phyloP scores from a whole-genome alignment of 1,140 invertebrate species.

The Tetranychus cinnabarinus region DNA sequence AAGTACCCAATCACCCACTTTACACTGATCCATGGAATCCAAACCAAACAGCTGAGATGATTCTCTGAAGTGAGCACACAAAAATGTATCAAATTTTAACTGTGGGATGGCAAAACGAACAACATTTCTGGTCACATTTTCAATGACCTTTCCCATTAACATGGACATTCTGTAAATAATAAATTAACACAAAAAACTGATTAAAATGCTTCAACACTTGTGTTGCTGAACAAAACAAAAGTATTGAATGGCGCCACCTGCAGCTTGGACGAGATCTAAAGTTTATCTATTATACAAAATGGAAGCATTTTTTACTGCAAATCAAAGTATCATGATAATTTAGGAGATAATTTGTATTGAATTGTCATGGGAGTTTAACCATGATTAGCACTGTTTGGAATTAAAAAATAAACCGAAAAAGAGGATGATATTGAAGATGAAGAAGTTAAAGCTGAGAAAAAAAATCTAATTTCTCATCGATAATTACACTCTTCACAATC shows the following conservation, averaged over 20 bases:
- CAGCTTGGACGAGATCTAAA: too few relatives aligned
- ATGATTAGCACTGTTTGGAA: too few relatives aligned
- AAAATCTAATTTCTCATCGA: neutral
- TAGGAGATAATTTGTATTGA: too few relatives aligned
- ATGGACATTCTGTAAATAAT: too few relatives aligned
- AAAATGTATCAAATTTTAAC: constrained; percentile 6
- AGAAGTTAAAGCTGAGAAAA: neutral
- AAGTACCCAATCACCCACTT: constrained; percentile 9
- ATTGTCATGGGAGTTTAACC: too few relatives aligned
- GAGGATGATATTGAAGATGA: neutral
- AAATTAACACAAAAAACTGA: too few relatives aligned
- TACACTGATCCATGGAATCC: constrained; percentile 1
- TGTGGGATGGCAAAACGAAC: constrained; percentile 4
- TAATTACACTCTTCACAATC: neutral
- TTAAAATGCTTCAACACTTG: too few relatives aligned
- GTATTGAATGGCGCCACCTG: too few relatives aligned
- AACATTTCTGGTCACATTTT: neutral
- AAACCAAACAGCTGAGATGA: constrained; percentile 1
- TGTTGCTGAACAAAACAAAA: too few relatives aligned
- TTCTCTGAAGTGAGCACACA: constrained; percentile 7
- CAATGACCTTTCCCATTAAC: constrained; percentile 1
- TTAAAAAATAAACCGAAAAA: neutral
- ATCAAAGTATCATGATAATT: too few relatives aligned
- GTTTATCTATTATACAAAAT: too few relatives aligned
- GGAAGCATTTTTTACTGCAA: too few relatives aligned